Conservation (phyloP, 2,888 invertebrate genomes). For the Omphaloscelis lunosa region DNA sequence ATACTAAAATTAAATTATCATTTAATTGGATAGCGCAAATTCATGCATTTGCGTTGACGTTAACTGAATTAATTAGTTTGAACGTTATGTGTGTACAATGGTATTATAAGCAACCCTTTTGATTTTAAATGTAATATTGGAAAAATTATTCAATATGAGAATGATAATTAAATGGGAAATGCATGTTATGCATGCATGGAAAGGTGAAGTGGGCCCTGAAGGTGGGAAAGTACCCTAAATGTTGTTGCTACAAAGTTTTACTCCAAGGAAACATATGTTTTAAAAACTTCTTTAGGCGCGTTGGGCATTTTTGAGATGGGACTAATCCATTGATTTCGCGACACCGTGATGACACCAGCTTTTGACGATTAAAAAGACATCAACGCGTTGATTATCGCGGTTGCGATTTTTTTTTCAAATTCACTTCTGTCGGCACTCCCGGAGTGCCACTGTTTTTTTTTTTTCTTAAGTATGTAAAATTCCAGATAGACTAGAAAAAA, state of each 20-base stretch:
- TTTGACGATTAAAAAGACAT: too few species aligned
- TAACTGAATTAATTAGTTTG: slow-evolving; percentile 77
- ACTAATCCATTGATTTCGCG: too few species aligned
- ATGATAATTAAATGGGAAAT: background rate
- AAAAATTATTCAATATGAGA: background rate
- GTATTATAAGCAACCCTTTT: slow-evolving; percentile 55
- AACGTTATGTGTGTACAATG: slow-evolving; percentile 57
- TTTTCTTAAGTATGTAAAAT: background rate
- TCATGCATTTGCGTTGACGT: slow-evolving; percentile 75
- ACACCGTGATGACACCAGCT: too few species aligned
- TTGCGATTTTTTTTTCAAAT: too few species aligned
- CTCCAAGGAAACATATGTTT: background rate
- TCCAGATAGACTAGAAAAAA: background rate
- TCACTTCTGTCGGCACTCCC: too few species aligned
- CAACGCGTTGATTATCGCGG: too few species aligned
- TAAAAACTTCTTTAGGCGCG: too few species aligned
- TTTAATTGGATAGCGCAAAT: slow-evolving; percentile 75
- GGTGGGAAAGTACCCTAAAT: too few species aligned
- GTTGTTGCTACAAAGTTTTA: background rate
- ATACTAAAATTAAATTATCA: slow-evolving; percentile 76
- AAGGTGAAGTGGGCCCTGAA: background rate
- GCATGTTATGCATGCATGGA: too few species aligned
- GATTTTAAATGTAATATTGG: slow-evolving; percentile 56
- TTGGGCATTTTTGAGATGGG: too few species aligned
- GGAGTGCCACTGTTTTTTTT: too few species aligned